Conservation (phyloP, 2,113 vertebrate species). For the Salvelinus sp. region DNA sequence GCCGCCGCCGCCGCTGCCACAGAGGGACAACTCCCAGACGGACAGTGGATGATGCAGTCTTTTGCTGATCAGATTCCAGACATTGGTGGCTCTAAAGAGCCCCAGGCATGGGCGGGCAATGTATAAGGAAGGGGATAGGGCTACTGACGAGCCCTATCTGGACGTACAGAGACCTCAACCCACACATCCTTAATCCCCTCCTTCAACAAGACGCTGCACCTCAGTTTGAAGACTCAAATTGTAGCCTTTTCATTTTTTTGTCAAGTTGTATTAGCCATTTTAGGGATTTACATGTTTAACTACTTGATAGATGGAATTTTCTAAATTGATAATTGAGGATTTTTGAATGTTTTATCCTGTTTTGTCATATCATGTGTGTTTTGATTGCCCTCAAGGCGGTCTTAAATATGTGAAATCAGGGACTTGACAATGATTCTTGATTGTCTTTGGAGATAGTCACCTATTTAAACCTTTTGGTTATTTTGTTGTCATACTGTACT, state of each 20-base stretch:
- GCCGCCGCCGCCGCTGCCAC: slow-evolving; percentile 33
- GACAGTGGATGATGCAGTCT: slow-evolving; percentile 85
- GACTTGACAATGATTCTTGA: slow-evolving; percentile 41
- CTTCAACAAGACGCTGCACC: slow-evolving; percentile 31
- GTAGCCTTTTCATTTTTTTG: slow-evolving; percentile 33
- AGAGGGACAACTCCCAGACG: slow-evolving; percentile 75
- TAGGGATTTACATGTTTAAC: slow-evolving; percentile 19
- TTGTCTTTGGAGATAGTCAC: too few relatives aligned
- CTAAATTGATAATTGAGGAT: slow-evolving; percentile 28
- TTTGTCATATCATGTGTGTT: slow-evolving; percentile 39
- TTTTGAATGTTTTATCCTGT: slow-evolving; percentile 34
- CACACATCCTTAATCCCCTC: slow-evolving; percentile 14
- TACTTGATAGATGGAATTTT: slow-evolving; percentile 36
- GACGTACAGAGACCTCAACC: slow-evolving; percentile 21
- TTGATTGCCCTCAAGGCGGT: slow-evolving; percentile 51
- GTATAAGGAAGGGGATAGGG: slow-evolving; percentile 25
- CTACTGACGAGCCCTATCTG: slow-evolving; percentile 3
- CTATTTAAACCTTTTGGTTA: neutral
- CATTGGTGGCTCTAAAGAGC: slow-evolving; percentile 54
- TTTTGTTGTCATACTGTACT: slow-evolving; percentile 40
- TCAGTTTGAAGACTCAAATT: slow-evolving; percentile 36
- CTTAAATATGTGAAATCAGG: slow-evolving; percentile 70
- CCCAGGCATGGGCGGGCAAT: slow-evolving; percentile 17
- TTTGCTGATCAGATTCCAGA: slow-evolving; percentile 85
- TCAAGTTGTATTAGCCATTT: slow-evolving; percentile 42